These are phyloP conservation scores for Drosophila tripunctata DNA, from an alignment of 2,888 invertebrate genomes.

Conservation along the genomic window DNA sequence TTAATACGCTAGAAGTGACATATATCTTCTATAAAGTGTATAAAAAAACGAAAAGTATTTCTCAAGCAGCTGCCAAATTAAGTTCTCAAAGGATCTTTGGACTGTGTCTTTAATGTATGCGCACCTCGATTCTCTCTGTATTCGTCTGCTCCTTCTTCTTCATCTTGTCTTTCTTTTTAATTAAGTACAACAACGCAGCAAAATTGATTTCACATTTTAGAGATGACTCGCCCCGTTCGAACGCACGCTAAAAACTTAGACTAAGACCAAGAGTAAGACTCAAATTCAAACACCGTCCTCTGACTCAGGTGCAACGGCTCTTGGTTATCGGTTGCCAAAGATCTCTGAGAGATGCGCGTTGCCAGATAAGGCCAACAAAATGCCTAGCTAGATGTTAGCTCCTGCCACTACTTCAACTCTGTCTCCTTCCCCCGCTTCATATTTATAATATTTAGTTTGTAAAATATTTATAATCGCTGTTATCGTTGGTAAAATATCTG, in stretches of 20 bases:
- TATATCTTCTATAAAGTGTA: too few species aligned
- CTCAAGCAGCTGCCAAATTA: constrained; percentile 63
- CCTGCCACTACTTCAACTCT: background rate
- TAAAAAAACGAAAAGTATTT: background rate
- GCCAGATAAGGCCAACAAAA: constrained; percentile 50
- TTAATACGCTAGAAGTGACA: too few species aligned
- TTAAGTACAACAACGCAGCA: constrained; percentile 79
- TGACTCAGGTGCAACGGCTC: constrained; percentile 16
- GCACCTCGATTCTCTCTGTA: constrained; percentile 13
- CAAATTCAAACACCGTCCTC: background rate
- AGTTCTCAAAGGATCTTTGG: constrained; percentile 64
- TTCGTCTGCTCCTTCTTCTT: background rate
- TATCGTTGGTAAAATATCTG: constrained; percentile 50
- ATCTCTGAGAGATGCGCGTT: constrained; percentile 69
- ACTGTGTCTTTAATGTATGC: constrained; percentile 42
- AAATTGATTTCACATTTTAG: constrained; percentile 72
- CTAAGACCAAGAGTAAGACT: background rate
- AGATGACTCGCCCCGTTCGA: constrained; percentile 10
- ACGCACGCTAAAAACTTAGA: too few species aligned
- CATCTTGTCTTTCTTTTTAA: constrained; percentile 54
- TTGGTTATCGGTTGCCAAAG: constrained; percentile 48
- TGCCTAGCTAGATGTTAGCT: constrained; percentile 29
- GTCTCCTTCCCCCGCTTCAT: constrained; percentile 25
- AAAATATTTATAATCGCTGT: constrained; percentile 65
- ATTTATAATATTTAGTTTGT: constrained; percentile 71